Percentiles rank a stretch among this genome's conserved stretches.
Evolutionary conservation across 2,797 vertebrate genomes (phyloP).

Genomic region (Alfaro cultratus): DNA sequence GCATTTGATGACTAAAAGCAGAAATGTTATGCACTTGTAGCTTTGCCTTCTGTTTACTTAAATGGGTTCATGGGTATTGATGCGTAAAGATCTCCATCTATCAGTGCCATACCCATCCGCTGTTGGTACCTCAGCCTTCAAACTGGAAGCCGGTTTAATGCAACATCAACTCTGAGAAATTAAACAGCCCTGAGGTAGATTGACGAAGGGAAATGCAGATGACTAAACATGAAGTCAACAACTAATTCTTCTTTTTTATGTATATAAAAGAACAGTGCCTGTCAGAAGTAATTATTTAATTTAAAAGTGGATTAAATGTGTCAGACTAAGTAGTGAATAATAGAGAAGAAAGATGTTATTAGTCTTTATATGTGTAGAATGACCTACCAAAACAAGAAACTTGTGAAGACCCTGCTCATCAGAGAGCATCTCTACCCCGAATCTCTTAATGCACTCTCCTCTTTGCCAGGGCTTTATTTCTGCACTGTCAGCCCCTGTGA

Average conservation of each 20-base stretch:
- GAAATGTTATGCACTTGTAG: not conserved
- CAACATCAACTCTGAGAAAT: not conserved
- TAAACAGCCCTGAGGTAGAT: not conserved
- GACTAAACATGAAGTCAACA: not conserved
- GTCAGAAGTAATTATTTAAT: not conserved
- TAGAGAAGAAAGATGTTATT: not conserved
- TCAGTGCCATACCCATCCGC: conserved; percentile 26
- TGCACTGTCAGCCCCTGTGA: not conserved
- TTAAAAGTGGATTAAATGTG: not conserved
- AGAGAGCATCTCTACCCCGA: not conserved
- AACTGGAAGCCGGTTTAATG: not conserved
- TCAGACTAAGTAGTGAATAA: not conserved
- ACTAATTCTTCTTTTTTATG: not conserved
- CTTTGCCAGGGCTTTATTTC: not conserved
- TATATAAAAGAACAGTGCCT: not conserved
- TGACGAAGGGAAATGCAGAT: not conserved
- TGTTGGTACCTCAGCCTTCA: conserved; percentile 11
- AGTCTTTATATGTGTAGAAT: not conserved
- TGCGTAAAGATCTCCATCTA: conserved; percentile 42
- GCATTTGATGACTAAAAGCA: not conserved
- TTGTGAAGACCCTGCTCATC: not conserved
- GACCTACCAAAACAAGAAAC: not conserved
- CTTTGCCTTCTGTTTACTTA: conserved; percentile 3
- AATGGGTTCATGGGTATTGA: not conserved
- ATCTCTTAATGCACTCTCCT: not conserved